A percentile compares a stretch with the other conserved stretches of the same genome.
Conservation (phyloP, 2,113 vertebrate species). For the Gallinago paraguaiae region DNA sequence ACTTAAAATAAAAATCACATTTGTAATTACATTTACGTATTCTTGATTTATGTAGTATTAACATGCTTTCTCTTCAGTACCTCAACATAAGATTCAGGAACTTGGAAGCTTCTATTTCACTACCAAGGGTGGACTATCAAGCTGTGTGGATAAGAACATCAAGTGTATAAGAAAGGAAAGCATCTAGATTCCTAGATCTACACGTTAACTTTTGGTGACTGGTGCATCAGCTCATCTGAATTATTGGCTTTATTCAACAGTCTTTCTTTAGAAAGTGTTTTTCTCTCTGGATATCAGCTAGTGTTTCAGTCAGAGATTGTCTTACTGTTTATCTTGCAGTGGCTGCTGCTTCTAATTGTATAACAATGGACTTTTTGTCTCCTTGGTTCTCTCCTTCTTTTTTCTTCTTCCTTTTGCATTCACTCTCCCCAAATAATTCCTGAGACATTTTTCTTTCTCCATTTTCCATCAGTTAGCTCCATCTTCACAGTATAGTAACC, state of each 20-base stretch:
- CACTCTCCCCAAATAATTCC: neutral
- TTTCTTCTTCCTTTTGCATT: neutral
- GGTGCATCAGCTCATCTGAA: neutral
- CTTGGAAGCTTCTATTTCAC: neutral
- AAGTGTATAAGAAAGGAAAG: neutral
- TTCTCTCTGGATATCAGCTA: neutral
- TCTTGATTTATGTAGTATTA: neutral
- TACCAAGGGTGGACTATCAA: too few relatives aligned
- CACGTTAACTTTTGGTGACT: neutral
- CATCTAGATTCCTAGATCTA: neutral
- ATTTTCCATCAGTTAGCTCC: rapidly evolving
- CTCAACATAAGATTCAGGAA: neutral
- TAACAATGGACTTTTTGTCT: neutral
- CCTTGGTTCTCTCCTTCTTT: neutral
- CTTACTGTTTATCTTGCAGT: neutral
- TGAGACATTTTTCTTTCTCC: neutral
- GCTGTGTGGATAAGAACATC: neutral
- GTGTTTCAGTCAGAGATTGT: neutral
- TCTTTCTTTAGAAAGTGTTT: neutral
- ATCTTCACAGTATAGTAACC: neutral
- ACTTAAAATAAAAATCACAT: neutral
- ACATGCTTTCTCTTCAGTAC: neutral
- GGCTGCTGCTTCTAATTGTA: neutral
- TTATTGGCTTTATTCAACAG: neutral
- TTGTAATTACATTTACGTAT: rapidly evolving